These are phyloP conservation scores for Eulemur rufifrons DNA, from an alignment of 2,113 vertebrate species.

Conservation along the genomic window DNA sequence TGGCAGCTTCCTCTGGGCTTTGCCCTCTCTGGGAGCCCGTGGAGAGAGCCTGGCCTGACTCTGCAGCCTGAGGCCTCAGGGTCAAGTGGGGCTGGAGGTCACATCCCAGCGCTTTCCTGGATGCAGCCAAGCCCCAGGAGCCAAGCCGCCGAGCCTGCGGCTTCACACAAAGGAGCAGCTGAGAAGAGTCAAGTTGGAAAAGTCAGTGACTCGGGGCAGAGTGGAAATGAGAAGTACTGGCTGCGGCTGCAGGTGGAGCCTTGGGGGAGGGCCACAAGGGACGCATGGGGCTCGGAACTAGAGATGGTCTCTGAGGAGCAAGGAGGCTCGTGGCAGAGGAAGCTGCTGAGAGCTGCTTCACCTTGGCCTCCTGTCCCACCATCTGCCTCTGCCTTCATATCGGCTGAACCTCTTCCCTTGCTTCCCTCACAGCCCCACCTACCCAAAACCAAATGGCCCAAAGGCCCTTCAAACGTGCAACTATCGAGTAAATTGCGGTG, in stretches of 20 bases:
- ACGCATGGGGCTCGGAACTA: not conserved
- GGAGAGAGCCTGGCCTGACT: not conserved
- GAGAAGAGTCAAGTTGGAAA: constrained; percentile 82
- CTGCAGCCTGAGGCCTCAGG: constrained; percentile 71
- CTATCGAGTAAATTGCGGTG: not conserved
- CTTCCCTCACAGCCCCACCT: not conserved
- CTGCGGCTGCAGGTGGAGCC: not conserved
- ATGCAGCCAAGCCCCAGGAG: constrained; percentile 63
- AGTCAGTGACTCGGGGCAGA: constrained; percentile 60
- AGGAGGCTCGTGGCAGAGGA: not conserved
- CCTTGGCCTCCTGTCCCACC: not conserved
- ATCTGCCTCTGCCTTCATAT: not conserved
- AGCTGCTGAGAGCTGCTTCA: not conserved
- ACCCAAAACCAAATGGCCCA: not conserved
- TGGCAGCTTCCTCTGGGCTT: constrained; percentile 49
- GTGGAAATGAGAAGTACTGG: constrained; percentile 14
- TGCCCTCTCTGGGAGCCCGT: not conserved
- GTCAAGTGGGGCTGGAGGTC: constrained; percentile 65
- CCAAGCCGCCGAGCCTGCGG: constrained; percentile 65
- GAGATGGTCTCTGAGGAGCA: not conserved
- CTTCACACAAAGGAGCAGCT: constrained; percentile 70
- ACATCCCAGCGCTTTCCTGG: not conserved
- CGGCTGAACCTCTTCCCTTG: not conserved
- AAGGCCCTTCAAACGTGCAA: not conserved
- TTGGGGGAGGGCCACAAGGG: not conserved